Evolutionary conservation across 1,140 invertebrate genomes (phyloP).

Genomic region (Drosophila rhopaloa): DNA sequence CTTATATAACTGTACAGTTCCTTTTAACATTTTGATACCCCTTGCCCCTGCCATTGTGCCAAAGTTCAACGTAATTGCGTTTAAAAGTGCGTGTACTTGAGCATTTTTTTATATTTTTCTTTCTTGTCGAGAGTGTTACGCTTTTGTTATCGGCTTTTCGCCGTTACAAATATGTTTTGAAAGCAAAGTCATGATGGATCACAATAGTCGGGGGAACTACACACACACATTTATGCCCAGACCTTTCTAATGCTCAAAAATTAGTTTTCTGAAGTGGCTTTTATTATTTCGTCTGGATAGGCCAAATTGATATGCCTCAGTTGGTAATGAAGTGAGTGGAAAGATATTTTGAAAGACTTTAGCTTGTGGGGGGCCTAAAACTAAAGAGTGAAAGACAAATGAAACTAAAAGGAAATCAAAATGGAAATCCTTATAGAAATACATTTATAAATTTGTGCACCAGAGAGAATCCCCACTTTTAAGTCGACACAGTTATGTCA

Average conservation of each 20-base stretch:
- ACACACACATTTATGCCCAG: slow-evolving; percentile 15
- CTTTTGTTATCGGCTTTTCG: slow-evolving; percentile 67
- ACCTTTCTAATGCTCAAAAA: slow-evolving; percentile 77
- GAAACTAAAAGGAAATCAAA: slow-evolving; percentile 12
- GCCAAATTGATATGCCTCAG: slow-evolving; percentile 61
- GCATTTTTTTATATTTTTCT: slow-evolving; percentile 34
- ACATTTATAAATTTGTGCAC: too few species aligned
- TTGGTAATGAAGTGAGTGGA: slow-evolving; percentile 66
- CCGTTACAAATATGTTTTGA: slow-evolving; percentile 81
- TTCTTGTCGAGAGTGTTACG: slow-evolving; percentile 23
- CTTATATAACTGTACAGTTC: slow-evolving; percentile 12
- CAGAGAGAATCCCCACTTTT: too few species aligned
- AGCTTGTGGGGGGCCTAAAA: slow-evolving; percentile 44
- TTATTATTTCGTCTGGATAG: slow-evolving; percentile 39
- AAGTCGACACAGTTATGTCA: too few species aligned
- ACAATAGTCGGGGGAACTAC: slow-evolving; percentile 52
- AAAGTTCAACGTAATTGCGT: slow-evolving; percentile 72
- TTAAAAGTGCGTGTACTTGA: slow-evolving; percentile 80
- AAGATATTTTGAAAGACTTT: slow-evolving; percentile 52
- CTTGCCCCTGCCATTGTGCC: slow-evolving; percentile 7
- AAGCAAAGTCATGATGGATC: slow-evolving; percentile 77
- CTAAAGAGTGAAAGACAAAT: neutral
- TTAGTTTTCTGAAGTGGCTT: slow-evolving; percentile 75
- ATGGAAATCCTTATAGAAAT: neutral
- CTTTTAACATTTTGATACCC: slow-evolving; percentile 23